These are phyloP conservation scores for Hypena proboscidalis DNA, from an alignment of 2,888 invertebrate species.

Conservation along the genomic window DNA sequence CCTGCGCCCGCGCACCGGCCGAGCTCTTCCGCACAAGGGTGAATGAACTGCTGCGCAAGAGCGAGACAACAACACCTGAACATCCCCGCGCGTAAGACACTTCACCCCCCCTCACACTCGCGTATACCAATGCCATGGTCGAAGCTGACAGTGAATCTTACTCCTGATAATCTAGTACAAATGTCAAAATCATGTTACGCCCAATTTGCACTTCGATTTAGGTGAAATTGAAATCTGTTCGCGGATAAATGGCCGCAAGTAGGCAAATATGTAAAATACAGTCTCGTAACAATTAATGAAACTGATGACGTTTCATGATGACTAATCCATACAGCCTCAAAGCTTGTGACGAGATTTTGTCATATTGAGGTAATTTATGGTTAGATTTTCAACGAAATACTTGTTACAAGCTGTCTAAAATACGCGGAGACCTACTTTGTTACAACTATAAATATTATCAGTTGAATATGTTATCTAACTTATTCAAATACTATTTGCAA, in stretches of 20 bases:
- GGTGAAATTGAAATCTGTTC: conserved; percentile 43
- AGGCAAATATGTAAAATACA: no score
- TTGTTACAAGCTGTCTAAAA: no score
- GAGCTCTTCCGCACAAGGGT: conserved; percentile 81
- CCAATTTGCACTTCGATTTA: conserved; percentile 43
- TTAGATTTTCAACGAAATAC: no score
- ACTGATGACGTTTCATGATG: neutral
- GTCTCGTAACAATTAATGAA: no score
- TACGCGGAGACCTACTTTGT: no score
- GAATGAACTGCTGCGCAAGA: conserved; percentile 79
- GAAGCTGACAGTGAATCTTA: conserved; percentile 65
- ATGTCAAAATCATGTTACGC: conserved; percentile 49
- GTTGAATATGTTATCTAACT: conserved; percentile 10
- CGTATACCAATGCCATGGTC: conserved; percentile 75
- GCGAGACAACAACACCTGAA: conserved; percentile 57
- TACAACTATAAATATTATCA: conserved; percentile 5
- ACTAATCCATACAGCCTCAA: neutral
- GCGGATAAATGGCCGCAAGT: conserved; percentile 11
- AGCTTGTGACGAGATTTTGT: neutral
- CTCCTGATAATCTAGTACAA: conserved; percentile 74
- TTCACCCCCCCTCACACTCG: conserved; percentile 41
- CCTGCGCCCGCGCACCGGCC: conserved; percentile 69
- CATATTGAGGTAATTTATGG: no score
- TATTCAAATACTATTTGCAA: conserved; percentile 9
- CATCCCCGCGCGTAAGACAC: conserved; percentile 6